phyloP scores from a whole-genome alignment of 2,797 vertebrate species.

The Caiman crocodilus region DNA sequence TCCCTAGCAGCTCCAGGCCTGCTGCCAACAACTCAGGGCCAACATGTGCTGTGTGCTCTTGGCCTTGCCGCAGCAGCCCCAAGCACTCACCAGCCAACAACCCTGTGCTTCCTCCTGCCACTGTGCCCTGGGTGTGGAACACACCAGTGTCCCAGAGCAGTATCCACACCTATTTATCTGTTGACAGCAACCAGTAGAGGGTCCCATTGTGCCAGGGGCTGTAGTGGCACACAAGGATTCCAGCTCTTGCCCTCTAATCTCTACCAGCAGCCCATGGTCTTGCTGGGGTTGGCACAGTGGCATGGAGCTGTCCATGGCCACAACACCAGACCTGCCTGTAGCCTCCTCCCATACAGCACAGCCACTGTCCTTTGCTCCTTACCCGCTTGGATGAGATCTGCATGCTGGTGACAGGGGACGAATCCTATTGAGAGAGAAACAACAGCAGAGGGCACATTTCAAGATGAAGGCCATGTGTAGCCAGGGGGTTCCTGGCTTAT shows the following conservation, averaged over 20 bases:
- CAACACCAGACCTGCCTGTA: accelerated
- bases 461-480: too few relatives aligned
- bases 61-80: neutral
- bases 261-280: too few relatives aligned
- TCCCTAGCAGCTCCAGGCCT: neutral
- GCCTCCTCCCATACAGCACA: neutral
- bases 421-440: conserved; percentile 82
- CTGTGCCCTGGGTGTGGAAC: too few relatives aligned
- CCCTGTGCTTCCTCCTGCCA: neutral
- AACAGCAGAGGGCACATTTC: neutral
- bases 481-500: too few relatives aligned
- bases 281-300: accelerated
- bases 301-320: accelerated
- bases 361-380: conserved; percentile 56
- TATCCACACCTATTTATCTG: neutral
- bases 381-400: conserved; percentile 98
- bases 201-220: neutral
- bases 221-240: neutral
- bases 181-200: neutral
- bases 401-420: conserved; percentile 91
- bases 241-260: neutral
- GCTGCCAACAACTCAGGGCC: neutral
- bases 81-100: neutral
- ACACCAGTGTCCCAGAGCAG: neutral
- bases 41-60: neutral